Evolutionary conservation across 1,140 invertebrate species (phyloP).

Genomic region (Helicoverpa zea): DNA sequence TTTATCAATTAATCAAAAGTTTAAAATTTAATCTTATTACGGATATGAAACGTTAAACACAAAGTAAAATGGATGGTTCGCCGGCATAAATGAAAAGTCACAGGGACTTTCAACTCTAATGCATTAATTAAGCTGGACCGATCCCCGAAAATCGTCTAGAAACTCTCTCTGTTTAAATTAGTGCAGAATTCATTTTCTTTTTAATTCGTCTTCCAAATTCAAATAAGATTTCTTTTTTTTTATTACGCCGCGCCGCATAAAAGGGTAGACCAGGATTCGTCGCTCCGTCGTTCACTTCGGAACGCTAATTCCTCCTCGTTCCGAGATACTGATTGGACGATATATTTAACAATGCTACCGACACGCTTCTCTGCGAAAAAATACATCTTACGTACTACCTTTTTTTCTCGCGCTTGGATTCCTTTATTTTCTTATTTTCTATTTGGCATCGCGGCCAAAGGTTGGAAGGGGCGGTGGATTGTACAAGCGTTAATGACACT

Average conservation of each 20-base stretch:
- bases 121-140: conserved; percentile 79
- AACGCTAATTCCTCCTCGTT: conserved; percentile 81
- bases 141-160: conserved; percentile 79
- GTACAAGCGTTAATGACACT: conserved; percentile 75
- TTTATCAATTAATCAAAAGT: background rate
- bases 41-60: conserved; percentile 44
- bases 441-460: conserved; percentile 63
- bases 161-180: conserved; percentile 81
- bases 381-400: conserved; percentile 79
- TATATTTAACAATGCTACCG: conserved; percentile 85
- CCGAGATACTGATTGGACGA: conserved; percentile 84
- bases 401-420: conserved; percentile 77
- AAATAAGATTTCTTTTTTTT: conserved; percentile 83
- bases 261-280: conserved; percentile 81
- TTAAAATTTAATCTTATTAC: conserved; percentile 11
- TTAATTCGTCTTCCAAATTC: conserved; percentile 84
- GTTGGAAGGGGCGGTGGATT: conserved; percentile 58
- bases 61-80: conserved; percentile 40
- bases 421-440: conserved; percentile 77
- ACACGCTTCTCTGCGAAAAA: conserved; percentile 78
- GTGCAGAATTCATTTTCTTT: conserved; percentile 82
- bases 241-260: conserved; percentile 77
- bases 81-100: conserved; percentile 37
- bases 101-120: conserved; percentile 74
- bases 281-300: conserved; percentile 70